Evolutionary conservation across 2,888 invertebrate species (phyloP).

Genomic region (Pyrrhosoma nymphula): DNA sequence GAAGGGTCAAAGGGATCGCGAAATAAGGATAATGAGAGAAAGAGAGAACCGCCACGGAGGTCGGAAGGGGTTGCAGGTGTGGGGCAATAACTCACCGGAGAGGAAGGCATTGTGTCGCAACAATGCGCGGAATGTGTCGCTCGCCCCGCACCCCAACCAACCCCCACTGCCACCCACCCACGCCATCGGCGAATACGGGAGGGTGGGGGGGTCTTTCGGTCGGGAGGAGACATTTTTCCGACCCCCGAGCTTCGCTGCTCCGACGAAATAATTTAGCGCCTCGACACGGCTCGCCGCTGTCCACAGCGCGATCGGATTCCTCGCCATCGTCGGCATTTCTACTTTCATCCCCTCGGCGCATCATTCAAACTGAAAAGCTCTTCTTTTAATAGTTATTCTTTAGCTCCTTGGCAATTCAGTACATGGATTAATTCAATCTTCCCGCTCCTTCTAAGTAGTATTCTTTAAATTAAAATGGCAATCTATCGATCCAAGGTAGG

Average conservation of each 20-base stretch:
- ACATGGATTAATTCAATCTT: too few species aligned
- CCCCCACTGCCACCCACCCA: not conserved
- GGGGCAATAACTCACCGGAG: slow-evolving; percentile 19
- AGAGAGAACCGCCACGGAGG: not conserved
- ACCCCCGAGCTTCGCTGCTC: not conserved
- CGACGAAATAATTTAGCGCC: slow-evolving; percentile 17
- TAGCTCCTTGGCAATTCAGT: too few species aligned
- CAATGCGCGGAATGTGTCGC: slow-evolving; percentile 18
- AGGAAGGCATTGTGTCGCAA: slow-evolving; percentile 1
- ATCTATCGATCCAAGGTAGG: too few species aligned
- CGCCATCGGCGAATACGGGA: not conserved
- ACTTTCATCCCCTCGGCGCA: not conserved
- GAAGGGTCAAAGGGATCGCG: not conserved
- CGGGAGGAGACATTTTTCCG: not conserved
- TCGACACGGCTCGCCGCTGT: not conserved
- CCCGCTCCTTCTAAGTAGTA: too few species aligned
- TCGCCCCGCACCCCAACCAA: not conserved
- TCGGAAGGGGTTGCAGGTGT: not conserved
- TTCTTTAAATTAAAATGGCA: too few species aligned
- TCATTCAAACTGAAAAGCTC: too few species aligned
- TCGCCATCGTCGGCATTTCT: not conserved
- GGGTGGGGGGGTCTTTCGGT: too few species aligned
- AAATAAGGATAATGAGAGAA: slow-evolving; percentile 4
- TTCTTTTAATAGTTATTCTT: too few species aligned
- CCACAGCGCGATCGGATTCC: not conserved